A percentile compares a stretch with the other conserved stretches of the same genome.
Evolutionary conservation across 2,797 vertebrate genomes (phyloP).

Genomic region (Phrynocephalus guinanensis): DNA sequence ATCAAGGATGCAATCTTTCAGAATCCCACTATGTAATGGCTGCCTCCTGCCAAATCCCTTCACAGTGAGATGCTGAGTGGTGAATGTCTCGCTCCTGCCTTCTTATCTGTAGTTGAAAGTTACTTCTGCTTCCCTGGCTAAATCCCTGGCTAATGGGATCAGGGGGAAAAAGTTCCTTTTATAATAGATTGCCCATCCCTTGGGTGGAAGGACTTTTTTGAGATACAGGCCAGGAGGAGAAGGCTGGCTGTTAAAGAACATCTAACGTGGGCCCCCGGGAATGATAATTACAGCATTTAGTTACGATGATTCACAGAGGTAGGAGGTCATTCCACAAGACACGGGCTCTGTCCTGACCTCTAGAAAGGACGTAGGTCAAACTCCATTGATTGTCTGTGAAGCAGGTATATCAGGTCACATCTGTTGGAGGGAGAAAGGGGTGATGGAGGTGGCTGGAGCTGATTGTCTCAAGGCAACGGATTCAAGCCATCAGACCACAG

Average conservation of each 20-base stretch:
- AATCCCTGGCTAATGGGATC: constrained; percentile 73
- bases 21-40: neutral
- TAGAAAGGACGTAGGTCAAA: constrained; percentile 7
- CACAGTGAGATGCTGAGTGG: neutral
- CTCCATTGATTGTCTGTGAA: constrained; percentile 12
- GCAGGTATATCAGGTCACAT: neutral
- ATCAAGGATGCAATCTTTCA: neutral
- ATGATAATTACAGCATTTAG: constrained; percentile 68
- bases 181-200: constrained; percentile 69
- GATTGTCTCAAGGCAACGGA: neutral
- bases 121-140: constrained; percentile 63
- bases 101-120: constrained; percentile 63
- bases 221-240: constrained; percentile 60
- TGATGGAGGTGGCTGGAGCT: neutral
- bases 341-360: constrained; percentile 7
- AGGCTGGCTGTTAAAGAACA: constrained; percentile 70
- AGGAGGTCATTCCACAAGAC: constrained; percentile 55
- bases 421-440: neutral
- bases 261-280: constrained; percentile 63
- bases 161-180: constrained; percentile 50
- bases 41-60: constrained; percentile 37
- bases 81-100: constrained; percentile 34
- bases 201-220: constrained; percentile 59
- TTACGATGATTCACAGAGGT: constrained; percentile 42
- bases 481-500: neutral